These are phyloP conservation scores for Archivesica marissinica DNA, from an alignment of 1,140 invertebrate genomes.

Conservation along the genomic window DNA sequence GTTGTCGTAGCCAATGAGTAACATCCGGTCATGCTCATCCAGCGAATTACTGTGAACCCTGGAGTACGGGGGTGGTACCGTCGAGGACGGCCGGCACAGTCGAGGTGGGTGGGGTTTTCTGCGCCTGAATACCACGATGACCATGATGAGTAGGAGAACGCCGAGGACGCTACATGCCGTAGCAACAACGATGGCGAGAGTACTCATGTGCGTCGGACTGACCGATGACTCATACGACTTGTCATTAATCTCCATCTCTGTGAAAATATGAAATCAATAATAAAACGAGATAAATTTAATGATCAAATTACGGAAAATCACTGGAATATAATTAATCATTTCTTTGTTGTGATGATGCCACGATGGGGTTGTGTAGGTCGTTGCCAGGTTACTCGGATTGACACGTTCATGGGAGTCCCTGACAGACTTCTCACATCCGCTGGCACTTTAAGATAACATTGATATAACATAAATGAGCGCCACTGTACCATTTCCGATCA, in stretches of 20 bases:
- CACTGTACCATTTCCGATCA: no score
- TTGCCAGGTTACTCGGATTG: no score
- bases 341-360: no score
- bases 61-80: constrained; percentile 78
- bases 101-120: constrained; percentile 75
- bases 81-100: constrained; percentile 53
- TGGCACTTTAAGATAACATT: no score
- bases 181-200: constrained; percentile 81
- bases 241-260: constrained; percentile 49
- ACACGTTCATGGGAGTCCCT: no score
- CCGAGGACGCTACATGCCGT: constrained; percentile 82
- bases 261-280: no score
- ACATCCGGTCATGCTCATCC: constrained; percentile 81
- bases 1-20: constrained; percentile 81
- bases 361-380: no score
- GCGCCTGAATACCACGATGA: constrained; percentile 77
- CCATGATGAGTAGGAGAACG: constrained; percentile 80
- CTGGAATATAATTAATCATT: no score
- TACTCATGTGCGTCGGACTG: constrained; percentile 66
- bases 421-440: no score
- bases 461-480: no score
- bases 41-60: constrained; percentile 74
- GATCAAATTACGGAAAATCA: no score
- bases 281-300: no score
- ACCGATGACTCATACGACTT: neutral